These are phyloP conservation scores for Cerastis leucographa DNA, from an alignment of 2,888 invertebrate genomes.

Conservation along the genomic window DNA sequence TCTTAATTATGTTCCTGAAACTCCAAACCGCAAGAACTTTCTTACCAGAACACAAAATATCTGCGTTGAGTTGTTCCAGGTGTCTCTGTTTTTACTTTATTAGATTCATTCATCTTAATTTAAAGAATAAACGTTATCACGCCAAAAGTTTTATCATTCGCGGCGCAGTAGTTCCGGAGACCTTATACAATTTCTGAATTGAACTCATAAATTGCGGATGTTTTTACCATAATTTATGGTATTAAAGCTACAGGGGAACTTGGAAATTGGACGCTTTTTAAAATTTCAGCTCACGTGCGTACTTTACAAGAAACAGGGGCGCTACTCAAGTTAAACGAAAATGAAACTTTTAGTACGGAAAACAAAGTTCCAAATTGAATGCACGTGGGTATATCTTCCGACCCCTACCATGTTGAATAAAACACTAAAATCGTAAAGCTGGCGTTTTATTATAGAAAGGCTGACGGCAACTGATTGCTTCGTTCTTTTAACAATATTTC, in stretches of 20 bases:
- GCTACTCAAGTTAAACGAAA: slow-evolving; percentile 58
- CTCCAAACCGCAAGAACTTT: background rate
- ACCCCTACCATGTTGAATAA: slow-evolving; percentile 59
- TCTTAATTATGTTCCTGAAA: background rate
- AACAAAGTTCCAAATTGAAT: slow-evolving; percentile 55
- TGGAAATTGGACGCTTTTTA: slow-evolving; percentile 61
- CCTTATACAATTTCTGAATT: slow-evolving; percentile 59
- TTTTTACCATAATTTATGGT: slow-evolving; percentile 63
- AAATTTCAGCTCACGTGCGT: slow-evolving; percentile 69
- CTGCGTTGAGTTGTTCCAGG: background rate
- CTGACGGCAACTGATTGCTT: slow-evolving; percentile 52
- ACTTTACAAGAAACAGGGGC: slow-evolving; percentile 61
- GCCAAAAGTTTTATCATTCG: slow-evolving; percentile 43
- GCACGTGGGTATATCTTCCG: slow-evolving; percentile 18
- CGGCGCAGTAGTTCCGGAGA: slow-evolving; percentile 43
- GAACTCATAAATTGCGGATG: slow-evolving; percentile 60
- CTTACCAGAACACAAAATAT: background rate
- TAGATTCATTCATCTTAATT: slow-evolving; percentile 16
- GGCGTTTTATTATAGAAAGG: slow-evolving; percentile 50
- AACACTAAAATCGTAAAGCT: slow-evolving; percentile 66
- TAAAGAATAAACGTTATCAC: slow-evolving; percentile 24
- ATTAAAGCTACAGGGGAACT: slow-evolving; percentile 55
- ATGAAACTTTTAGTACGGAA: slow-evolving; percentile 49
- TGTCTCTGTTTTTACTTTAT: background rate
- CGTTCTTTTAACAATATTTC: slow-evolving; percentile 20